Percentiles rank a stretch among this genome's conserved stretches.
phyloP scores from a whole-genome alignment of 2,888 invertebrate genomes.

The Meteorus cinctellus region DNA sequence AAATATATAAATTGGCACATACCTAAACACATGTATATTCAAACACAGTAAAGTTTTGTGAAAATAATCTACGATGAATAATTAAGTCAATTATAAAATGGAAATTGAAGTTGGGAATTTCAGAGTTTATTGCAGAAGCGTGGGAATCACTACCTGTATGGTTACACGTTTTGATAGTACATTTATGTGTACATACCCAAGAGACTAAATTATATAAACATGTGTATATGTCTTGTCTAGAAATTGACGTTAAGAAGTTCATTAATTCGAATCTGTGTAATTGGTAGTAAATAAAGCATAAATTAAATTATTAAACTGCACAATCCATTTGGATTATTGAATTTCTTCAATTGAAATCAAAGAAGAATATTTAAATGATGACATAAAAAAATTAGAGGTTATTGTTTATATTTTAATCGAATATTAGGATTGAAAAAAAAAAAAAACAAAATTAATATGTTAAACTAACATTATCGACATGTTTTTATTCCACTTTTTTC shows the following conservation, averaged over 20 bases:
- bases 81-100: constrained; percentile 24
- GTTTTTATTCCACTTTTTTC: too few relatives aligned
- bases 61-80: constrained; percentile 19
- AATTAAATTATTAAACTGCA: background rate
- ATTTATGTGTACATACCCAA: constrained; percentile 18
- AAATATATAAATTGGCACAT: background rate
- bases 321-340: background rate
- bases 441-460: background rate
- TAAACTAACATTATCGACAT: too few relatives aligned
- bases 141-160: constrained; percentile 47
- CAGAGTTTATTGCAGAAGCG: constrained; percentile 43
- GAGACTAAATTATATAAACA: constrained; percentile 18
- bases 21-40: background rate
- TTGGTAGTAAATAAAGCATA: constrained; percentile 38
- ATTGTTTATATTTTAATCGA: too few relatives aligned
- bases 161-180: background rate
- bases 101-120: constrained; percentile 25
- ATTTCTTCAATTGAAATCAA: background rate
- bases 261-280: constrained; percentile 54
- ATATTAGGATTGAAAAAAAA: background rate
- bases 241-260: constrained; percentile 34
- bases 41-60: background rate
- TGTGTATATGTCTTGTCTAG: constrained; percentile 7
- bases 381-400: too few relatives aligned
- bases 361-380: too few relatives aligned